Base-by-base conservation (phyloP, 2,888 invertebrate genomes). In the Drosophila pseudotakahashii region DNA sequence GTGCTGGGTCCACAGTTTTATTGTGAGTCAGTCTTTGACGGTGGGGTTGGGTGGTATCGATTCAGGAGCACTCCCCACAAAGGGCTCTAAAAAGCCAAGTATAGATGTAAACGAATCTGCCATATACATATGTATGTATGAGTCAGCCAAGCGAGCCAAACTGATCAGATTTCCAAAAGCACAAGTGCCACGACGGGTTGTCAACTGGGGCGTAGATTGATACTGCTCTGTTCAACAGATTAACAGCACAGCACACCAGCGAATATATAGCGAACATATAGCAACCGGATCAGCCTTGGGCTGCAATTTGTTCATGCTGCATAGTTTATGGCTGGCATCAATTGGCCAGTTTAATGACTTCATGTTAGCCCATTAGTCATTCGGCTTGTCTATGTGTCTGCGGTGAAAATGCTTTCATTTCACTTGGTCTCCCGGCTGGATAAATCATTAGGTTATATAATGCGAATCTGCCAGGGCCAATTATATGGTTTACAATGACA, bases 261-360 rank as follows among this genome's bases (percentile, higher is more conserved):
- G 6, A 26, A 73, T 64, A 73, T 64, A 66, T 50, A 69, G 66
- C 30, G 45, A 41, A 39, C 54, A 73, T 64, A 68, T 52, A 69
- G 66, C 30, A 55, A 41, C 50, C 54, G 45, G 54, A 51, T 61
- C 36, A 48, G 63, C 71, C 71, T 52, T 72, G 72, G 72, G 59
- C 48, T 39, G 51, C 52, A 59, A 73, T 73, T 73, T 66, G 51
- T 51, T 51, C 23, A 19, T 32, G 32, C 13, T 16, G 41, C 41
- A 41, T 61, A 36, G 61, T 60, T 60, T 50, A 45, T 61, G 19
- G 19, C 44, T 45, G 30, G 13, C 55, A 58, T 39, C 67, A 82
- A 76, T 83, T 76, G 87, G 81, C 54, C 84, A 73, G 69, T 80
- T 83, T 80, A 81, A 86, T 86, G 75, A 78, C 69, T 73, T 73